These are phyloP conservation scores for Ataeniobius toweri DNA, from an alignment of 2,797 vertebrate genomes.

Conservation along the genomic window DNA sequence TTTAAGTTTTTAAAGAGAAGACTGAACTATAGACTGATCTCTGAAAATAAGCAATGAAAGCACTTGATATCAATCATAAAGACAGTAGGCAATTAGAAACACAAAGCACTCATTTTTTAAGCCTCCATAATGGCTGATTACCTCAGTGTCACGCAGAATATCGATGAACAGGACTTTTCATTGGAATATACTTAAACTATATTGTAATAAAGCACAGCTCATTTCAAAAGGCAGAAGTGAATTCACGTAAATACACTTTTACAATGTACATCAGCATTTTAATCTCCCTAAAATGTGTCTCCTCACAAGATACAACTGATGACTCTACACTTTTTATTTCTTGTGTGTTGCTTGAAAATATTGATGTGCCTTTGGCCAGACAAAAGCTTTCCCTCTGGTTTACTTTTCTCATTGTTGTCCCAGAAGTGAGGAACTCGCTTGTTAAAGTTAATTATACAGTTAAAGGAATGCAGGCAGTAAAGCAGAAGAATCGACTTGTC, in stretches of 20 bases:
- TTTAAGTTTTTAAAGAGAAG: neutral
- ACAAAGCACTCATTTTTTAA: neutral
- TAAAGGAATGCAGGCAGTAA: slow-evolving; percentile 10
- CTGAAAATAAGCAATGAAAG: neutral
- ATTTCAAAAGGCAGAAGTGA: neutral
- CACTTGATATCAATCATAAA: neutral
- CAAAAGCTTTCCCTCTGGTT: slow-evolving; percentile 29
- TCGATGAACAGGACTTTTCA: neutral
- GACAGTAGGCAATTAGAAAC: neutral
- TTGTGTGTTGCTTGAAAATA: slow-evolving; percentile 9
- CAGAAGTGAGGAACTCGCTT: slow-evolving; percentile 1
- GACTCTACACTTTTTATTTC: slow-evolving; percentile 42
- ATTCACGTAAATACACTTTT: slow-evolving; percentile 6
- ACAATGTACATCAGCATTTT: neutral
- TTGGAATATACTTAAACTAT: neutral
- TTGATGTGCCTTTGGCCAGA: slow-evolving; percentile 22
- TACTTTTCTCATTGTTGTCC: slow-evolving; percentile 19
- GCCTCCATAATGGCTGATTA: neutral
- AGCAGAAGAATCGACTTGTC: slow-evolving; percentile 1
- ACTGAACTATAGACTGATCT: neutral
- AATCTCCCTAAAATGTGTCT: slow-evolving; percentile 16
- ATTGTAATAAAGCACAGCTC: neutral
- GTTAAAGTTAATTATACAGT: slow-evolving; percentile 3
- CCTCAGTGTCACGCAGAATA: neutral
- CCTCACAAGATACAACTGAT: slow-evolving; percentile 46